Conservation (phyloP, 2,888 invertebrate species). For the Dynastes tityus region DNA sequence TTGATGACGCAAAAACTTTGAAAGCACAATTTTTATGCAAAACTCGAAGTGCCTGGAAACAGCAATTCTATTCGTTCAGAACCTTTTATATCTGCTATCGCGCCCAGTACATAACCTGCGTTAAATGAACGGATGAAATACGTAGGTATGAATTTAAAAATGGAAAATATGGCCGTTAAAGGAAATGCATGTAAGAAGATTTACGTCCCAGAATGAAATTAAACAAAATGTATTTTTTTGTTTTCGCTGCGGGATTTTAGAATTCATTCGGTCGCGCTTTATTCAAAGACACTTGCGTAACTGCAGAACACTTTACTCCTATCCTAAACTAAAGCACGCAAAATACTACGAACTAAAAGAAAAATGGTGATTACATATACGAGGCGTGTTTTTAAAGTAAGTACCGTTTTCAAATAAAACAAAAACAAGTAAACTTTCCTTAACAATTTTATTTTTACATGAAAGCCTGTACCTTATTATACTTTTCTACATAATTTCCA, state of each 20-base stretch:
- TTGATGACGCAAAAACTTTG: constrained; percentile 6
- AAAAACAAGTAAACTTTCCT: no score
- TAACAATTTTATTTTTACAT: no score
- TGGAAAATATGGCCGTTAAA: not conserved
- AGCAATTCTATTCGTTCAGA: not conserved
- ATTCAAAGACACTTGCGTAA: not conserved
- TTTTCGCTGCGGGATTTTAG: not conserved
- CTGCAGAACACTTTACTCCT: no score
- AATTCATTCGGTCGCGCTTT: not conserved
- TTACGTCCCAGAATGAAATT: not conserved
- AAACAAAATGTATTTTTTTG: not conserved
- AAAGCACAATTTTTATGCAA: not conserved
- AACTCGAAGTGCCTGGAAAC: not conserved
- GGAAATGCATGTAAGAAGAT: not conserved
- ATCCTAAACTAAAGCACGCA: no score
- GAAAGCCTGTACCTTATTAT: no score
- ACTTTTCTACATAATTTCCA: no score
- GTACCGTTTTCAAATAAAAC: no score
- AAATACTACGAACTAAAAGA: no score
- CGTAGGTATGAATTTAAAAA: not conserved
- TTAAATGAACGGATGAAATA: not conserved
- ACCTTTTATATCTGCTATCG: not conserved
- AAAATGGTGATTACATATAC: no score
- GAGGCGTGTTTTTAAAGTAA: no score
- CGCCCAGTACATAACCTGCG: not conserved